Base-by-base conservation (phyloP, 2,888 invertebrate genomes). In the Epiblema foenella region DNA sequence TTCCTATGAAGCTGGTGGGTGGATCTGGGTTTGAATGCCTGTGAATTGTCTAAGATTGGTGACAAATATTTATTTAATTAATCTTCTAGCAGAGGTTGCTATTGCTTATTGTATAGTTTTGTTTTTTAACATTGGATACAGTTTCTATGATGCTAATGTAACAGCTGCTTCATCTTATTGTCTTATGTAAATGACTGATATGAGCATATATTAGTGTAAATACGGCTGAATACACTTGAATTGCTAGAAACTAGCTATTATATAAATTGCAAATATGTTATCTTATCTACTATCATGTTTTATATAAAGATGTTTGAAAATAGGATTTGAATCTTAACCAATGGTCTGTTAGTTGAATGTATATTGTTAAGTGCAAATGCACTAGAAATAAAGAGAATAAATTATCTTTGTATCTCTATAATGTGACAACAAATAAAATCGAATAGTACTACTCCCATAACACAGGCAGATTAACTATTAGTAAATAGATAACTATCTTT, bases 221-320 rank as follows among this genome's bases (percentile, higher is more conserved):
- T n/a, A n/a, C n/a, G n/a, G n/a, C n/a, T n/a, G 10, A 51, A 51
- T 51, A 24, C n/a, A 9, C 24, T 24, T 24, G 8, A 42, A 59
- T 59, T 59, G 8, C 57, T 57, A 24, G 24, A 46, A 20, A 59
- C 20, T 10, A 24, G 60, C 10, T 24, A 29, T 46, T 60, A 24
- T 46, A 9, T 29, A 1, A 24, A 46, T 60, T 60, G 60, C 46
- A 60, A 42, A 42, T n/a, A 10, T 2, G 2, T 29, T 29, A 39
- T 58, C 15, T 59, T 59, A 59, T 59, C 46, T 46, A 24, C 18
- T 58, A 39, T 29, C 46, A 60, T 24, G 60, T 46, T 24, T 49
- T 29, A 57, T 10, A 15, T 20, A 37, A 17, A 37, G 2, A 37
- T 37, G 18, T 0, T 20, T 46, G 60, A 10, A n/a, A 60, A 20